Evolutionary conservation across 2,888 invertebrate genomes (phyloP).

Genomic region (Encarsia formosa): DNA sequence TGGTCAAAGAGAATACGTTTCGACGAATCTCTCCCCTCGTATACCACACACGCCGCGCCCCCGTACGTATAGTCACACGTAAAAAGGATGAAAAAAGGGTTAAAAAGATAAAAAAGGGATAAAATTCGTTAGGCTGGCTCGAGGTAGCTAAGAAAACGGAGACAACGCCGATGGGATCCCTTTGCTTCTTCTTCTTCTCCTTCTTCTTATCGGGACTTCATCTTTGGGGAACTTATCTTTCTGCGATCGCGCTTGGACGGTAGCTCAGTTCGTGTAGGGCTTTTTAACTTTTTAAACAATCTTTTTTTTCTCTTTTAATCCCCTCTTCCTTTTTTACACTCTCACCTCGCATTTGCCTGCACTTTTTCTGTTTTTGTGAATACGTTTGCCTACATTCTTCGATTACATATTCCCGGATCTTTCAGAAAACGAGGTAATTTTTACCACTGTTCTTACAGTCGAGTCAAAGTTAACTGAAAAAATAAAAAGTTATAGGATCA

Average conservation of each 20-base stretch:
- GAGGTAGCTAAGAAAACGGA: constrained; percentile 7
- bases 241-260: constrained; percentile 33
- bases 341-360: constrained; percentile 10
- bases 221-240: constrained; percentile 38
- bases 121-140: constrained; percentile 13
- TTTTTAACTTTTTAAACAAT: neutral
- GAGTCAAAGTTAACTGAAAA: no score
- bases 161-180: constrained; percentile 3
- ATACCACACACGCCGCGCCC: no score
- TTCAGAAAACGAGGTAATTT: constrained; percentile 3
- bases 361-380: neutral
- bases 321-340: constrained; percentile 15
- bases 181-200: no score
- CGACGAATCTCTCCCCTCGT: no score
- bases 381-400: constrained; percentile 22
- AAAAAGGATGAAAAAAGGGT: neutral
- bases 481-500: no score
- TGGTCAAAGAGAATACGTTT: no score
- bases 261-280: constrained; percentile 6
- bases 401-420: constrained; percentile 33
- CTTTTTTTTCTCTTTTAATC: constrained; percentile 10
- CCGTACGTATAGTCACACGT: no score
- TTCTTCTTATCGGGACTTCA: constrained; percentile 41
- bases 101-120: constrained; percentile 17
- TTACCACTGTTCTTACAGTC: no score